phyloP scores from a whole-genome alignment of 2,888 invertebrate species.

The Coleophora deauratella region DNA sequence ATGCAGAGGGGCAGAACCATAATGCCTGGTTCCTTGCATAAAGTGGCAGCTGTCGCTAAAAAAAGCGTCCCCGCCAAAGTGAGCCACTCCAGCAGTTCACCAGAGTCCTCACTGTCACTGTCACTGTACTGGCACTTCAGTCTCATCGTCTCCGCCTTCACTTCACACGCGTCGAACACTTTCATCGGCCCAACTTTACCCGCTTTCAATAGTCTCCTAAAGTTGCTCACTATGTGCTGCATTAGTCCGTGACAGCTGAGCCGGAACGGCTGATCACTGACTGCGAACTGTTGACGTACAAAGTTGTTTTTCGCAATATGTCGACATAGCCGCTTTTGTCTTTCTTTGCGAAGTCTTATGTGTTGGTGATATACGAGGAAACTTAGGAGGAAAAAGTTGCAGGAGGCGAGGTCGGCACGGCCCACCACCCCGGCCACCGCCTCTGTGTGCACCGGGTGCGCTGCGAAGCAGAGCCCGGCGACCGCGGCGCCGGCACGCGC shows the following conservation, averaged over 20 bases:
- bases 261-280: constrained; percentile 49
- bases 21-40: constrained; percentile 97
- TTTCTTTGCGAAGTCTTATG: constrained; percentile 76
- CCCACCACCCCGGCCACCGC: constrained; percentile 97
- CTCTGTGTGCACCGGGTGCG: constrained; percentile 97
- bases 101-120: constrained; percentile 56
- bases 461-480: constrained; percentile 91
- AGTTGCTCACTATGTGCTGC: constrained; percentile 60
- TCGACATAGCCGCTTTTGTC: constrained; percentile 50
- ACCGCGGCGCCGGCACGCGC: constrained; percentile 80
- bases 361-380: constrained; percentile 90
- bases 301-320: constrained; percentile 41
- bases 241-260: constrained; percentile 60
- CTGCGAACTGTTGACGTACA: constrained; percentile 34
- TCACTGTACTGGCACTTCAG: constrained; percentile 55
- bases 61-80: constrained; percentile 76
- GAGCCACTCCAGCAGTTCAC: constrained; percentile 65
- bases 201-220: constrained; percentile 53
- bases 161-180: constrained; percentile 50
- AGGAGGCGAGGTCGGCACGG: constrained; percentile 93
- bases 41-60: constrained; percentile 85
- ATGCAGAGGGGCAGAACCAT: constrained; percentile 93
- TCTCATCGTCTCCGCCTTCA: constrained; percentile 42
- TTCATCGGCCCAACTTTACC: constrained; percentile 56
- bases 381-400: constrained; percentile 91